Percentiles rank a stretch among this genome's conserved stretches.
Conservation (phyloP, 2,888 invertebrate species). For the Macropis europaea region DNA sequence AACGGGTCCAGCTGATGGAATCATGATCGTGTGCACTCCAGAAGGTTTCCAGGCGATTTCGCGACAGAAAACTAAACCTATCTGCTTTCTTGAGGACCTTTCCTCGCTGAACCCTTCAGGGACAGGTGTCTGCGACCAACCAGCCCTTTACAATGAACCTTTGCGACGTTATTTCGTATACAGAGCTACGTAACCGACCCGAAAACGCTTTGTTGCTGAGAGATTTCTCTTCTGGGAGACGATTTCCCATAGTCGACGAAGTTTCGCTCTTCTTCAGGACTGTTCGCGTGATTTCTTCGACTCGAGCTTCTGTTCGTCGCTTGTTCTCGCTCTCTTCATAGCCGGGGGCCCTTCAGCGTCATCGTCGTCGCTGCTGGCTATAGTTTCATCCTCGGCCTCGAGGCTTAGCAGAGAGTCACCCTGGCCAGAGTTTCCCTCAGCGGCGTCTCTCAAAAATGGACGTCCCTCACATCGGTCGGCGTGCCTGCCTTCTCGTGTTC, state of each 20-base stretch:
- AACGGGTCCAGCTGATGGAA: conserved; percentile 22
- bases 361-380: conserved; percentile 38
- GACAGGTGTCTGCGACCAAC: too few species aligned
- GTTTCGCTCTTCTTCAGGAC: background rate
- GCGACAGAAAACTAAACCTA: too few species aligned
- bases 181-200: too few species aligned
- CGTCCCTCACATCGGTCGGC: conserved; percentile 92
- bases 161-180: too few species aligned
- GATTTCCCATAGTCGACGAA: too few species aligned
- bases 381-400: conserved; percentile 32
- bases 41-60: too few species aligned
- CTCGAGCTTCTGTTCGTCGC: background rate
- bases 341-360: conserved; percentile 25
- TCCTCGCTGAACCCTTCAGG: too few species aligned
- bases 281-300: background rate
- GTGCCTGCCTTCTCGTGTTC: conserved; percentile 88
- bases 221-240: too few species aligned
- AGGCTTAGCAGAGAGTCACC: conserved; percentile 58
- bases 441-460: conserved; percentile 83
- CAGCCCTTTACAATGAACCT: too few species aligned
- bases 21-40: too few species aligned
- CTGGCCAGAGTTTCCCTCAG: conserved; percentile 58
- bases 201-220: too few species aligned
- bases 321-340: conserved; percentile 1
- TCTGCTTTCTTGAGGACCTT: too few species aligned